Evolutionary conservation across 2,797 vertebrate species (phyloP), one percentile per base, ranked within the genome.

Genomic region (Mico argentatus): DNA sequence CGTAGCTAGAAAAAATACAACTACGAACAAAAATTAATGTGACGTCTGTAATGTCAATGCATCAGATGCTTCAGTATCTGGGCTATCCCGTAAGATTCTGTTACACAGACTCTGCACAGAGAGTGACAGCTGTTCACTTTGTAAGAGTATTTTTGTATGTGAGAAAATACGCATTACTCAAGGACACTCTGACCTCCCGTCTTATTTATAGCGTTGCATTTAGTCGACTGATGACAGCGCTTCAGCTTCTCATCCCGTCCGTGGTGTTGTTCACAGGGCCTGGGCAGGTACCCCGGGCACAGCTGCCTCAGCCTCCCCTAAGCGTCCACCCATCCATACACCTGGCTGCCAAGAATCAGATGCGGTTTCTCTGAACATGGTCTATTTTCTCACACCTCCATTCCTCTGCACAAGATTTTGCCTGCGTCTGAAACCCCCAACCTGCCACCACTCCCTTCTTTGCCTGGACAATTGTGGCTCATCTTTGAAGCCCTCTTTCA

Each of bases 281-380:
- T 7, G 1, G 73, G 30, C 0, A 3, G 6, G 59, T 17, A 17
- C 27, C 11, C 44, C 33, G 48, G 3, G 1, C 6, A 2, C 6
- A 22, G 22, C 46, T 30, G 14, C 24, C 57, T 85, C 59, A 6
- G 13, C 8, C 12, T 4, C 41, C 20, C 46, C 13, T 27, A 11
- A 27, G 4, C 2, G 15, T 59, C 44, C 10, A 22, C 2, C 12
- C 59, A 46, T 12, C 33, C 52, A 6, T 50, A 36, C 4, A 2
- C 13, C n/a, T 67, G 10, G 83, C 22, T 22, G 11, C 0, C 13
- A 26, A 76, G 70, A 57, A 55, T 39, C 55, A 13, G 27, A 11
- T 20, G 15, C 2, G 12, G 33, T 27, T 85, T 59, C 73, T 57
- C 48, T 48, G 39, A 59, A 46, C 44, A 1, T 4, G 5, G 44